Evolutionary conservation across 2,797 vertebrate genomes (phyloP), one percentile per base, ranked within the genome.

Genomic region (Tokudaia tokunoshimensis): DNA sequence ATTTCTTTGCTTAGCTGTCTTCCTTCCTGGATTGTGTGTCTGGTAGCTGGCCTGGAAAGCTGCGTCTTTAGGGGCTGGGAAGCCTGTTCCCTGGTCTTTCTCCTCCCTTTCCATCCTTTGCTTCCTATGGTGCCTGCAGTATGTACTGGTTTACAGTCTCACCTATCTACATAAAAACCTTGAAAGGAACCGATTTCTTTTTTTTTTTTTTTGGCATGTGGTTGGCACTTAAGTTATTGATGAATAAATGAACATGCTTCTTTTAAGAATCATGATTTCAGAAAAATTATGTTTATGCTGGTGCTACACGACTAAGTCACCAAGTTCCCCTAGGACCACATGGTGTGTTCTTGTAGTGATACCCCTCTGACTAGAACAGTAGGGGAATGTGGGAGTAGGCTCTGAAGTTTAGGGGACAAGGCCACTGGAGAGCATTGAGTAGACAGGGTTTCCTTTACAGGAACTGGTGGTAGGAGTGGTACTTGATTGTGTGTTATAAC

Each of bases 391-490:
- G 37, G 14, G 29, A 20, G 47, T 57, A 81, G 52, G 19, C 44
- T 1, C 37, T 82, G 3, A 6, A 61, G 0, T 9, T 31, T 92
- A 24, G 75, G 31, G 94, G 24, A 15, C 9, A 88, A 76, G 34
- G 9, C 61, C 74, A 74, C 0, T 0, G 0, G 47, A 34, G 0
- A 59, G 3, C 1, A 0, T 78, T 67, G 65, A 55, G 55, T 70
- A 2, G 70, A 37, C 12, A 50, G 10, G 26, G 15, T n/a, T 81
- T 95, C 81, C 34, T 59, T 92, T n/a, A 0, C 0, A 17, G 0
- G 50, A 87, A 80, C 31, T 59, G 29, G 22, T 91, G 19, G 19
- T 3, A 7, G 47, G 37, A 47, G 6, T 20, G 10, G 6, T 67
- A 44, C 59, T 67, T 87, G 55, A 74, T 44, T 72, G 7, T 37